Base-by-base conservation (phyloP, 2,888 invertebrate species). In the Nomada ruficornis region DNA sequence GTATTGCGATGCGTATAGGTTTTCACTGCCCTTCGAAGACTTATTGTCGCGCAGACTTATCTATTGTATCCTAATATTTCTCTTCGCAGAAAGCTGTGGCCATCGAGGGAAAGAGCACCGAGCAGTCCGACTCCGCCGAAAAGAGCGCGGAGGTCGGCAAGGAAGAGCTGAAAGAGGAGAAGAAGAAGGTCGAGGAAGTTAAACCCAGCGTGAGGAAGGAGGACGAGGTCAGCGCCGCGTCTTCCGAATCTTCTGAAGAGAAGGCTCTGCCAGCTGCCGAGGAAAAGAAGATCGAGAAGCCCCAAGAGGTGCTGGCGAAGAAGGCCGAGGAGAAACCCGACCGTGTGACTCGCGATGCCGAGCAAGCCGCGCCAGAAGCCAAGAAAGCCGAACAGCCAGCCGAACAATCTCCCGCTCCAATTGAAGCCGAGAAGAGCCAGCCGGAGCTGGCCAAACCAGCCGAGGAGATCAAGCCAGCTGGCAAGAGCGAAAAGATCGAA, bases 331-430 rank as follows among this genome's bases (percentile, higher is more conserved):
- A 91, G 44, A 91, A 91, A 36, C 89, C 89, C 18, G 92, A 92
- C 72, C 91, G 92, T 15, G 92, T 92, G 26, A 92, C 92, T 20
- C 91, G 92, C 15, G 91, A 92, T 15, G 90, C 92, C 42, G 92
- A 91, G 64, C 90, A 91, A 70, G 86, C 88, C 4, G 73, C 64
- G 0, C 85, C 84, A 0, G 82, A 65, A 23, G 70, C 60, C 9
- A 73, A 69, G 15, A 81, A 65, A 0, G 50, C 26, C 42, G 86
- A 80, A 3, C 67, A 73, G 44, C 42, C 71, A 2, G 55, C 70
- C 9, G 83, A 77, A 11, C n/a, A 72, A 10, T 54, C 63, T 7
- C 67, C 63, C 2, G 63, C 36, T 18, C 42, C 59, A 15, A 68
- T 55, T 0, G 80, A 77, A 36, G 54, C 74, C 23, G 80, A 81